A percentile compares a stretch with the other conserved stretches of the same genome.
phyloP scores from a whole-genome alignment of 1,140 invertebrate species.

The Asobara japonica region DNA sequence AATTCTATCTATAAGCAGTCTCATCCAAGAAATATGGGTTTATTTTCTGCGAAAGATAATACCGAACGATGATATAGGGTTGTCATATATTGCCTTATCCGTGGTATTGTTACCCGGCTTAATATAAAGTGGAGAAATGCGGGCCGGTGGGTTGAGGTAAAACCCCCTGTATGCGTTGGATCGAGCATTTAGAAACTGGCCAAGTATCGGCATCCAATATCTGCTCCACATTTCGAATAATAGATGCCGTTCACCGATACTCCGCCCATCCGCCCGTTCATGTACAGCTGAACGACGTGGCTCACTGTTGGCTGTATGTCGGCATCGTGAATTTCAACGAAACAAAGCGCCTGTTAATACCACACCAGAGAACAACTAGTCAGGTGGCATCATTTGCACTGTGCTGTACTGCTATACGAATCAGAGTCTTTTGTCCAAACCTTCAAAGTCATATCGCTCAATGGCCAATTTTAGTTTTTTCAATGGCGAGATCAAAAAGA shows the following conservation, averaged over 20 bases:
- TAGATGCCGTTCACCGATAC: background rate
- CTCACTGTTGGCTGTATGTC: background rate
- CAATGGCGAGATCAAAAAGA: background rate
- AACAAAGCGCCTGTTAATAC: constrained; percentile 58
- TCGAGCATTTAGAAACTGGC: constrained; percentile 47
- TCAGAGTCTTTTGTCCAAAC: background rate
- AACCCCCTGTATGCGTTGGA: constrained; percentile 36
- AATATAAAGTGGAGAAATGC: constrained; percentile 13
- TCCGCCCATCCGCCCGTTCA: background rate
- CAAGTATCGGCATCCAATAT: constrained; percentile 56
- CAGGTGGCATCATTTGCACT: background rate
- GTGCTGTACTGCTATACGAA: constrained; percentile 2
- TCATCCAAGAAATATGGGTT: too few species aligned
- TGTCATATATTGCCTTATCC: background rate
- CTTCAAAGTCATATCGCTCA: background rate
- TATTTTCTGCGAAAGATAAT: too few species aligned
- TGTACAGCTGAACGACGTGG: constrained; percentile 34
- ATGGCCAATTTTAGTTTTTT: background rate
- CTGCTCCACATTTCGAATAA: constrained; percentile 43
- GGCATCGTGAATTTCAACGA: constrained; percentile 23
- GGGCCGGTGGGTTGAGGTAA: background rate
- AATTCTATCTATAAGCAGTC: too few species aligned
- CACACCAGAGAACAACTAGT: constrained; percentile 42
- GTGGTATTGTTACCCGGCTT: background rate
- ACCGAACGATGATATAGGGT: background rate